Evolutionary conservation across 2,797 vertebrate genomes (phyloP).

Genomic region (Calcarius lapponicus): DNA sequence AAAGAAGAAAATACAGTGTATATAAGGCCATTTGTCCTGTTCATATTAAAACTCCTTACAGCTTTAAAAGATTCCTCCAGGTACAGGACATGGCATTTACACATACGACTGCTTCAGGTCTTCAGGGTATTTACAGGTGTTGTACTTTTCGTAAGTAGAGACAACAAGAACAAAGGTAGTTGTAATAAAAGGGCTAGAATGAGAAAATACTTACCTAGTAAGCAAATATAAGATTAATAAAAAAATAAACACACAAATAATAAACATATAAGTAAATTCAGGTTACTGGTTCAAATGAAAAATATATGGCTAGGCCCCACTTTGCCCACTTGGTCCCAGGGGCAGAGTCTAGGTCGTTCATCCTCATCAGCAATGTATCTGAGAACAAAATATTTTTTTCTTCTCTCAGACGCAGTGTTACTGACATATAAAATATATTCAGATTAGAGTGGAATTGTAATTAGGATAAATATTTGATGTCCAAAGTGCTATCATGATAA

Average conservation of each 20-base stretch:
- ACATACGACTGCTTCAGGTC: neutral
- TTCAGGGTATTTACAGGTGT: neutral
- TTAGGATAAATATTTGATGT: slow-evolving; percentile 68
- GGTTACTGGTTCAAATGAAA: neutral
- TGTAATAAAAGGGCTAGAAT: neutral
- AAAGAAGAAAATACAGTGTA: neutral
- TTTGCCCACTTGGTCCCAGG: neutral
- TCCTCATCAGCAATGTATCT: neutral
- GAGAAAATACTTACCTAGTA: neutral
- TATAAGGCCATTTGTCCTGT: neutral
- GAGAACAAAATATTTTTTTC: neutral
- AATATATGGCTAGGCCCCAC: neutral
- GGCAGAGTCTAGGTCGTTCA: neutral
- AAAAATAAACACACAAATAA: neutral
- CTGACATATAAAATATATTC: slow-evolving; percentile 51
- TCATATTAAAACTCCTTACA: neutral
- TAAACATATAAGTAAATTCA: neutral
- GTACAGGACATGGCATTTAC: neutral
- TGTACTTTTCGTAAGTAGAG: neutral
- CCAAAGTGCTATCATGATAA: slow-evolving; percentile 41
- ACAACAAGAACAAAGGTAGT: neutral
- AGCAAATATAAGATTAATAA: neutral
- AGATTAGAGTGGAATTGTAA: slow-evolving; percentile 46
- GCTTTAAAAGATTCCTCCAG: neutral
- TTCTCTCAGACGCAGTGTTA: neutral